Evolutionary conservation across 2,888 invertebrate genomes (phyloP).

Genomic region (Sceliomorpha sp.): DNA sequence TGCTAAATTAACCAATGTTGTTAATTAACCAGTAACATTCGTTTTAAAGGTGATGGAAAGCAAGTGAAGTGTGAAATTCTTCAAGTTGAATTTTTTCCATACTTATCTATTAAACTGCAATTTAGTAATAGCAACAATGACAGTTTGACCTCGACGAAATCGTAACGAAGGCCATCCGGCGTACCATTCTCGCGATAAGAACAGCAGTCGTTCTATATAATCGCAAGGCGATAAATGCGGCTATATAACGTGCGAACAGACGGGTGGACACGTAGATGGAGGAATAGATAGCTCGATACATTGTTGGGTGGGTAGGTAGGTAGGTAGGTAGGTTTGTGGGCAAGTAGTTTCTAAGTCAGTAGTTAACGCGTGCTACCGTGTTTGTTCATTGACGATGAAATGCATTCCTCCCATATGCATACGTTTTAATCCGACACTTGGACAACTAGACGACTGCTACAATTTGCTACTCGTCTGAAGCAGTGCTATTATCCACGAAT

Average conservation of each 20-base stretch:
- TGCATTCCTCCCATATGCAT: conserved; percentile 24
- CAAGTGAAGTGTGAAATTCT: conserved; percentile 43
- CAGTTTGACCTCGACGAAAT: conserved; percentile 72
- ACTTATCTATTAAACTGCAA: conserved; percentile 44
- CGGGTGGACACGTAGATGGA: conserved; percentile 55
- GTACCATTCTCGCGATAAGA: conserved; percentile 55
- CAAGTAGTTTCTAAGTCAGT: conserved; percentile 42
- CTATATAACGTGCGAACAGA: conserved; percentile 51
- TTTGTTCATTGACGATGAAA: conserved; percentile 27
- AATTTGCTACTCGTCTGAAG: too few species aligned
- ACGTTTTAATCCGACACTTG: conserved; percentile 23
- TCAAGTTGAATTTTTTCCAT: conserved; percentile 20
- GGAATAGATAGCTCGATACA: conserved; percentile 56
- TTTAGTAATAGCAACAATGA: conserved; percentile 58
- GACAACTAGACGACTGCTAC: not conserved
- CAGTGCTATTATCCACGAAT: not conserved
- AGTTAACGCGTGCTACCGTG: conserved; percentile 31
- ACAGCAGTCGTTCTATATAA: conserved; percentile 58
- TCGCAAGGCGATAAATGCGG: conserved; percentile 64
- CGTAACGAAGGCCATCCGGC: conserved; percentile 69
- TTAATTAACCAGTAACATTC: not conserved
- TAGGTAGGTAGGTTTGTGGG: conserved; percentile 63
- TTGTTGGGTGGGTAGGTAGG: conserved; percentile 62
- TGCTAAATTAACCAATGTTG: too few species aligned
- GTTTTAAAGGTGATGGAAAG: conserved; percentile 27